A percentile compares a stretch with the other conserved stretches of the same genome.
Evolutionary conservation across 2,113 vertebrate species (phyloP).

Genomic region (Gopherus evgoodei): DNA sequence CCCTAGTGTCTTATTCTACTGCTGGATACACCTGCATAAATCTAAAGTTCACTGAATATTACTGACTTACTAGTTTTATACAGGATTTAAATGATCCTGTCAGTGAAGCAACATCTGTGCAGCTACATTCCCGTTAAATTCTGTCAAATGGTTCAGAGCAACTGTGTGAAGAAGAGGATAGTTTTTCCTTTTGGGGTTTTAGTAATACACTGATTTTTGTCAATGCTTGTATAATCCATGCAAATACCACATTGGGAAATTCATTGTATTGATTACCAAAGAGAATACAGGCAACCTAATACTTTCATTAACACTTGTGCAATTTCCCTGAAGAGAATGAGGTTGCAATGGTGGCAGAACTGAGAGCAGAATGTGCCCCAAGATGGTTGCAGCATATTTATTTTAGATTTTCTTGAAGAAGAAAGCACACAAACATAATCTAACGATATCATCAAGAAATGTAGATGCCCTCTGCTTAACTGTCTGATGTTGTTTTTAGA

Average conservation of each 20-base stretch:
- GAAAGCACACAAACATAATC: not conserved
- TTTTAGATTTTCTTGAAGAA: not conserved
- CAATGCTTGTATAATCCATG: slow-evolving; percentile 20
- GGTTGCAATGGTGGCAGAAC: not conserved
- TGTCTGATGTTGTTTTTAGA: not conserved
- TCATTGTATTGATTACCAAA: not conserved
- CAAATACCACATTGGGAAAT: slow-evolving; percentile 43
- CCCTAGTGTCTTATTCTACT: slow-evolving; percentile 26
- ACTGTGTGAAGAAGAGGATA: not conserved
- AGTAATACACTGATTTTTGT: slow-evolving; percentile 22
- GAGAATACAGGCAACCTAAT: not conserved
- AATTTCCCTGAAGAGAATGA: not conserved
- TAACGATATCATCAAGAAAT: not conserved
- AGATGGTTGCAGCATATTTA: not conserved
- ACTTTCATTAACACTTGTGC: not conserved
- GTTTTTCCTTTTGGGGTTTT: not conserved
- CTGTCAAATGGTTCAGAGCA: slow-evolving; percentile 36
- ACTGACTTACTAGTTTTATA: slow-evolving; percentile 4
- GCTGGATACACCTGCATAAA: not conserved
- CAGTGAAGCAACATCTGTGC: slow-evolving; percentile 37
- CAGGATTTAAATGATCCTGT: slow-evolving; percentile 43
- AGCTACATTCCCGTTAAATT: slow-evolving; percentile 24
- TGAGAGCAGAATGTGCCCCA: not conserved
- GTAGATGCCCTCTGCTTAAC: not conserved
- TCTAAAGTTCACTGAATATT: not conserved